Base-by-base conservation (phyloP, 1,140 invertebrate genomes). In the Lordiphosa collinella region DNA sequence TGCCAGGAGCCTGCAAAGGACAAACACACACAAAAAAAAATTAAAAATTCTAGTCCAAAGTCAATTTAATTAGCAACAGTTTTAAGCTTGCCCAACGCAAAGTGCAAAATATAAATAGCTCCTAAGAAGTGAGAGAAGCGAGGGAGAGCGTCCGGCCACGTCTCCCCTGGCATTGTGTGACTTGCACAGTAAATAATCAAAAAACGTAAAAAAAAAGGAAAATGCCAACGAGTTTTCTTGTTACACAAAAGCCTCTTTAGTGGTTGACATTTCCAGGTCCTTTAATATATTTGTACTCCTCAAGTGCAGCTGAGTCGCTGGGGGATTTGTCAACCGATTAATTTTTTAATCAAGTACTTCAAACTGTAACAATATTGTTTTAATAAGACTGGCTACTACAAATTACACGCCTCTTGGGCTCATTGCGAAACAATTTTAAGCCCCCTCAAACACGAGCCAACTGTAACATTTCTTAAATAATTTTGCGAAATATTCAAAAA, bases 1-100 rank as follows among this genome's bases (percentile, higher is more conserved):
- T 93, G 91, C 95, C 95, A 96, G 51, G 91, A 91, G 54, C 94
- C 94, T 93, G 85, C 29, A 89, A 67, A 44, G 22, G 9, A 11
- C 16, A 22, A 2, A 4, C 22, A 31, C 6, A 29, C 18, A 41
- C n/a, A 41, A 11, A 22, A 41, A 22, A 41, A 41, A 25, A 51
- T 63, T 66, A 66, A 66, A 67, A 66, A 66, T 58, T 66, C 63
- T 47, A 47, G 62, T 31, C 63, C 46, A 67, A 66, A 67, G 63
- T 66, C 63, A 67, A 67, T 67, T 67, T 67, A 54, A 67, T 67
- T 67, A 67, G 63, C 63, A 58, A 50, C 62, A 58, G 49, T 66
- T 66, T 46, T 44, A 44, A 44, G 41, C 41, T 31, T 12, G 41
- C 12, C 11, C 41, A 44, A 41, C n/a, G 16, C 22, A 37, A 7